Conservation (phyloP, 2,113 vertebrate genomes). For the Mormoops blainvillei region DNA sequence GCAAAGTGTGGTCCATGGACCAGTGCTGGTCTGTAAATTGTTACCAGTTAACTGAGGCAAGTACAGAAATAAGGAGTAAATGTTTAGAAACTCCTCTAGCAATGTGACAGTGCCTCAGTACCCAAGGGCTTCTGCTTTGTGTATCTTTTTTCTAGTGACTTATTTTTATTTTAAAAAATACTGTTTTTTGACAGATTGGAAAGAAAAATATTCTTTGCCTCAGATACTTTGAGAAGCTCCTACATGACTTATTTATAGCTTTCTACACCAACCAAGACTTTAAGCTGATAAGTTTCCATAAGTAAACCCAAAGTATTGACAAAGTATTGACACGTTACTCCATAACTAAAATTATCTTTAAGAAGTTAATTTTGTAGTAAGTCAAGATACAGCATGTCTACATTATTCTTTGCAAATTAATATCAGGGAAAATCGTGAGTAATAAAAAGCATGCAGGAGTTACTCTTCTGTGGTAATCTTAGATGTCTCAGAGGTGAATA, state of each 20-base stretch:
- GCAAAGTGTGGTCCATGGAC: not conserved
- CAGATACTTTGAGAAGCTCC: not conserved
- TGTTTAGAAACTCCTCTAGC: not conserved
- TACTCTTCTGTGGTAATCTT: not conserved
- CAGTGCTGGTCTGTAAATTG: not conserved
- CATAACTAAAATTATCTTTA: conserved; percentile 14
- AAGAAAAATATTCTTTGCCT: not conserved
- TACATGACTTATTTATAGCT: not conserved
- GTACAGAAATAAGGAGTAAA: not conserved
- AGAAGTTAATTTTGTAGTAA: conserved; percentile 5
- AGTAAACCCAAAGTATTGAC: not conserved
- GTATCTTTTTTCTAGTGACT: not conserved
- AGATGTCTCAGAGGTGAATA: not conserved
- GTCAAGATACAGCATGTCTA: not conserved
- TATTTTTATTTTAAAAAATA: conserved; percentile 27
- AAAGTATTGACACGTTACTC: conserved; percentile 19
- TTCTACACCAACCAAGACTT: not conserved
- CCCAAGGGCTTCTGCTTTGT: not conserved
- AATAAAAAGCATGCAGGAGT: not conserved
- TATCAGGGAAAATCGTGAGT: not conserved
- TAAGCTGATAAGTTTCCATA: not conserved
- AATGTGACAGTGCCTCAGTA: not conserved
- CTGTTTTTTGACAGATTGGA: not conserved
- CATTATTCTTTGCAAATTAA: conserved; percentile 10
- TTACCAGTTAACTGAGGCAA: not conserved